Evolutionary conservation across 2,888 invertebrate species (phyloP).

Genomic region (Sinopyrophorus schimmeli): DNA sequence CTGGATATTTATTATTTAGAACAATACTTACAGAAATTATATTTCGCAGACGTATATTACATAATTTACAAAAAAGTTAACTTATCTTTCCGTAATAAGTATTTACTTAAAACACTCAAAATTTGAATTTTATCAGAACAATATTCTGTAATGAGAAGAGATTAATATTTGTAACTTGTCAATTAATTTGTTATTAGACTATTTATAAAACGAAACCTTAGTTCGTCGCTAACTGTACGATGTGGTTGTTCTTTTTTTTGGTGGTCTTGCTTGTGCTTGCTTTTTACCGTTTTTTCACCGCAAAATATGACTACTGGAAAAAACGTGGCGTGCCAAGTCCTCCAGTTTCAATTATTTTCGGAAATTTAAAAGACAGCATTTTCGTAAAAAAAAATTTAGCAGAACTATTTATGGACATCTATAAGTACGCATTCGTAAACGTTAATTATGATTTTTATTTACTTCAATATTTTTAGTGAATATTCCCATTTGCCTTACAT

Average conservation of each 20-base stretch:
- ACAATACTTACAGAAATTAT: no score
- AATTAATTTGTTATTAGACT: no score
- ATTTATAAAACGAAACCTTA: no score
- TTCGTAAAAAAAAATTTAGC: conserved; percentile 42
- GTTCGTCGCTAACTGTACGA: no score
- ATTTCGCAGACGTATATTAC: no score
- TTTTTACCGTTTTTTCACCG: background rate
- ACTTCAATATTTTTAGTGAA: conserved; percentile 44
- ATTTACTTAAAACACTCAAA: no score
- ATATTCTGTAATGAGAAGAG: no score
- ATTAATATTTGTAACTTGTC: no score
- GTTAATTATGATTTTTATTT: conserved; percentile 41
- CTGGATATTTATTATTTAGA: no score
- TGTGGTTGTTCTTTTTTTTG: conserved; percentile 6
- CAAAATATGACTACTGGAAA: conserved; percentile 45
- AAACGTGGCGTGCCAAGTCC: conserved; percentile 50
- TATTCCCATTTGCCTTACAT: conserved; percentile 44
- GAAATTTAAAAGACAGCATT: conserved; percentile 45
- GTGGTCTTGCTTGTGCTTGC: background rate
- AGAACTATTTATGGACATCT: conserved; percentile 51
- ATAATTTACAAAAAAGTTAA: no score
- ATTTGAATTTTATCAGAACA: no score
- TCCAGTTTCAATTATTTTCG: conserved; percentile 45
- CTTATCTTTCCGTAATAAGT: no score
- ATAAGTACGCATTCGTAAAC: conserved; percentile 46